These are phyloP conservation scores for Gadus chalcogrammus DNA, from an alignment of 2,113 vertebrate species.

Conservation along the genomic window DNA sequence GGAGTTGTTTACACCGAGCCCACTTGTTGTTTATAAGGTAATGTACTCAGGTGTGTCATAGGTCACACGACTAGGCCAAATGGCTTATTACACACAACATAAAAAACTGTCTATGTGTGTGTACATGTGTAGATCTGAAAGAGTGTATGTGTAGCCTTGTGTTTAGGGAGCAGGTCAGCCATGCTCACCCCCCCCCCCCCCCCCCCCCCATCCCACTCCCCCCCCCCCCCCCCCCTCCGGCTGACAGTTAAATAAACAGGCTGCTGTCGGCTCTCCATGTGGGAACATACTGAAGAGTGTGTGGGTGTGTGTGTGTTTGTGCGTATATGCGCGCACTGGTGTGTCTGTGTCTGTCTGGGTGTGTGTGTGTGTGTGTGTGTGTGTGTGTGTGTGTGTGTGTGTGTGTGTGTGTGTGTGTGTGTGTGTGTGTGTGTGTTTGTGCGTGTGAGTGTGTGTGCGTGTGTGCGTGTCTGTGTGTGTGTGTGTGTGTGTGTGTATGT, in stretches of 20 bases:
- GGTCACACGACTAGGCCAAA: background rate
- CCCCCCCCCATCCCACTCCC: constrained; percentile 38
- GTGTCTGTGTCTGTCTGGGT: constrained; percentile 28
- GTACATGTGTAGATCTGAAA: background rate
- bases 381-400: no score
- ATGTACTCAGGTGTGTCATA: background rate
- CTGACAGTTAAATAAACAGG: constrained; percentile 65
- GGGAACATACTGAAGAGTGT: constrained; percentile 41
- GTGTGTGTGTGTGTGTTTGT: no score
- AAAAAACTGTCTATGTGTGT: background rate
- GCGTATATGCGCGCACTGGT: background rate
- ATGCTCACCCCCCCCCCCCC: constrained; percentile 5
- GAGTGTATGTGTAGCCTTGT: background rate
- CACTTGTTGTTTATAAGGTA: background rate
- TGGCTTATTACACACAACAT: background rate
- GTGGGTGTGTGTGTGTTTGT: constrained; percentile 8
- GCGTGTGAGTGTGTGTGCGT: no score
- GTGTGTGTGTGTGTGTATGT: no score
- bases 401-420: no score
- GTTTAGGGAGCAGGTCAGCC: background rate
- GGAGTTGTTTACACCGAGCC: no score
- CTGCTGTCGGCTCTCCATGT: constrained; percentile 49
- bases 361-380: constrained; percentile 3
- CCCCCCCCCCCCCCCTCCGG: constrained; percentile 36
- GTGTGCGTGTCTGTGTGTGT: constrained; percentile 5